Conservation (phyloP, 53 echinoderm and acorn worm species). For the Mesocentrotus franciscanus region DNA sequence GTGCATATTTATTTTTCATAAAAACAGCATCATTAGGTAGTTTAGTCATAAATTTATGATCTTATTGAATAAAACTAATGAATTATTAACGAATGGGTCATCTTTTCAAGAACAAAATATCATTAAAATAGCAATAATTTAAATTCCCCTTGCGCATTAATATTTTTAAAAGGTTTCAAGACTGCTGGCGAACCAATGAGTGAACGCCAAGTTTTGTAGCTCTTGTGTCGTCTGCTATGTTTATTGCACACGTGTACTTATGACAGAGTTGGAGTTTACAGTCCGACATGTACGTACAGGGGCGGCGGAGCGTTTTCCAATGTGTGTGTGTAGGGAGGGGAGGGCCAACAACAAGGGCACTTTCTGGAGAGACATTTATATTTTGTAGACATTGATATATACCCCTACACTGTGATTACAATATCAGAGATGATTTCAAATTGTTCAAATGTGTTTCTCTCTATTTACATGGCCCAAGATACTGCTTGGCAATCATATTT, state of each 20-base stretch:
- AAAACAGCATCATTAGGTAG: background rate
- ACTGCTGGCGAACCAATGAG: background rate
- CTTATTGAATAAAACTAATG: background rate
- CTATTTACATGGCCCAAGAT: too few relatives aligned
- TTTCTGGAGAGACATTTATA: too few relatives aligned
- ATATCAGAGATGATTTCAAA: too few relatives aligned
- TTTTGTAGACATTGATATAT: too few relatives aligned
- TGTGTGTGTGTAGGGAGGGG: too few relatives aligned
- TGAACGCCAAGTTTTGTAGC: slow-evolving; percentile 28
- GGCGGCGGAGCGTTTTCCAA: too few relatives aligned
- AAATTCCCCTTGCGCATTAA: background rate
- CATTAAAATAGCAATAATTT: background rate
- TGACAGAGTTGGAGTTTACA: too few relatives aligned
- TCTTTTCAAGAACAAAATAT: background rate
- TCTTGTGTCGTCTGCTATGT: background rate
- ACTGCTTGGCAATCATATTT: too few relatives aligned
- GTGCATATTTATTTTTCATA: background rate
- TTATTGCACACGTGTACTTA: slow-evolving; percentile 24
- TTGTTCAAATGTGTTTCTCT: too few relatives aligned
- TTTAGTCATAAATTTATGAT: background rate
- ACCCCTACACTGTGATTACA: too few relatives aligned
- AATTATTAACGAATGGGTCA: background rate
- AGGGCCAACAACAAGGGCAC: too few relatives aligned
- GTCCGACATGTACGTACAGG: too few relatives aligned
- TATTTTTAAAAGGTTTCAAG: background rate